These are phyloP conservation scores for Cacoxenus indagator DNA, from an alignment of 2,888 invertebrate genomes.

Conservation along the genomic window DNA sequence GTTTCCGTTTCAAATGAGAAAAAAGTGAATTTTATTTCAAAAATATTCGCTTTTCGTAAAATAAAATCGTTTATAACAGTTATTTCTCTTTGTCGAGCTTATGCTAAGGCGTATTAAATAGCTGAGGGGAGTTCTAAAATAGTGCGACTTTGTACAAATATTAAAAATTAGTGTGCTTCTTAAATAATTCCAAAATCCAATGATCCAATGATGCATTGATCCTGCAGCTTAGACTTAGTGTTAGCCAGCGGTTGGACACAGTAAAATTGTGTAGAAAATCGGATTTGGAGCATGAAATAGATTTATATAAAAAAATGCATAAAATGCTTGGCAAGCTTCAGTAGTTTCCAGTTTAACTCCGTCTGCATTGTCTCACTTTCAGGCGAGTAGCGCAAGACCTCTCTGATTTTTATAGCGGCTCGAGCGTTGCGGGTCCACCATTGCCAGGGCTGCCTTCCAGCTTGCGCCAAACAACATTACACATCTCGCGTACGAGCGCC, in stretches of 20 bases:
- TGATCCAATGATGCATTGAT: not conserved
- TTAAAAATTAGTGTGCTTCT: not conserved
- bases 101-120: conserved; percentile 28
- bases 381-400: not conserved
- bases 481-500: conserved; percentile 94
- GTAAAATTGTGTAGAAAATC: not conserved
- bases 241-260: not conserved
- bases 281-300: not conserved
- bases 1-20: not conserved
- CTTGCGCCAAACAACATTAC: conserved; percentile 94
- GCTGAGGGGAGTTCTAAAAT: conserved; percentile 41
- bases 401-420: conserved; percentile 56
- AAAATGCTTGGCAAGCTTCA: conserved; percentile 24
- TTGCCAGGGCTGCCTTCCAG: conserved; percentile 84
- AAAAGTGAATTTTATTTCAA: conserved; percentile 19
- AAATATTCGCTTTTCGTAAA: conserved; percentile 38
- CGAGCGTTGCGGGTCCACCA: conserved; percentile 57
- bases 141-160: conserved; percentile 56
- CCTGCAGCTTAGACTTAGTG: not conserved
- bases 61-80: conserved; percentile 41
- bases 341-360: not conserved
- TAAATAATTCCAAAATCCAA: too few species aligned
- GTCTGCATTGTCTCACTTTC: not conserved
- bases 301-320: conserved; percentile 19
- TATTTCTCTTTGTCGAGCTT: conserved; percentile 25